A percentile compares a stretch with the other conserved stretches of the same genome.
These are phyloP conservation scores for Enhydra lutris DNA, from an alignment of 2,113 vertebrate species.

Conservation along the genomic window DNA sequence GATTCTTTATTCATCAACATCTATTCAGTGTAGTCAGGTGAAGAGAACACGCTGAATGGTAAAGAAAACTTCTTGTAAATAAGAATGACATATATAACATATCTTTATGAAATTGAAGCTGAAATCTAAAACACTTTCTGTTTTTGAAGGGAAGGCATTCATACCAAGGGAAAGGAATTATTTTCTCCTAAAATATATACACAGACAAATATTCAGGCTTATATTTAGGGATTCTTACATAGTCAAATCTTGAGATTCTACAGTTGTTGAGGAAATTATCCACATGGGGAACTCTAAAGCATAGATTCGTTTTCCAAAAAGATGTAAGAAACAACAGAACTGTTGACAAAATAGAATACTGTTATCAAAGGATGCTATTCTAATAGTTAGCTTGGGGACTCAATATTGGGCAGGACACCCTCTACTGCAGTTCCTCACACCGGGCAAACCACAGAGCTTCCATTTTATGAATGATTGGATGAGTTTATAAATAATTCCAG, in stretches of 20 bases:
- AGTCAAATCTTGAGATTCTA: not conserved
- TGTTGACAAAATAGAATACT: not conserved
- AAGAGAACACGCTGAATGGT: not conserved
- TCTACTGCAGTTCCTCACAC: fast-evolving
- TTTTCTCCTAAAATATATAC: not conserved
- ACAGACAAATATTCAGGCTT: not conserved
- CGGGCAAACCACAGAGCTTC: not conserved
- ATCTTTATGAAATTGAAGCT: slow-evolving; percentile 19
- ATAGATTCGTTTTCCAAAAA: not conserved
- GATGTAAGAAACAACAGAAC: not conserved
- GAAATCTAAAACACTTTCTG: not conserved
- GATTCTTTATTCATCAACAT: slow-evolving; percentile 68
- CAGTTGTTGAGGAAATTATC: not conserved
- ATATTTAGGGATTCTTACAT: not conserved
- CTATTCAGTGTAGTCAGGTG: slow-evolving; percentile 38
- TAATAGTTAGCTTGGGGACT: not conserved
- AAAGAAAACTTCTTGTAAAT: slow-evolving; percentile 24
- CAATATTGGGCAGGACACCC: fast-evolving
- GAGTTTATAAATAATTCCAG: not conserved
- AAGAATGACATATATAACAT: not conserved
- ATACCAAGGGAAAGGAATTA: not conserved
- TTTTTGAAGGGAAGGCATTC: not conserved
- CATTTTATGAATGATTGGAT: not conserved
- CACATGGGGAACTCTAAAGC: not conserved
- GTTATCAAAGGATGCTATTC: not conserved